phyloP scores from a whole-genome alignment of 2,113 vertebrate species.

The Sprattus sprattus region DNA sequence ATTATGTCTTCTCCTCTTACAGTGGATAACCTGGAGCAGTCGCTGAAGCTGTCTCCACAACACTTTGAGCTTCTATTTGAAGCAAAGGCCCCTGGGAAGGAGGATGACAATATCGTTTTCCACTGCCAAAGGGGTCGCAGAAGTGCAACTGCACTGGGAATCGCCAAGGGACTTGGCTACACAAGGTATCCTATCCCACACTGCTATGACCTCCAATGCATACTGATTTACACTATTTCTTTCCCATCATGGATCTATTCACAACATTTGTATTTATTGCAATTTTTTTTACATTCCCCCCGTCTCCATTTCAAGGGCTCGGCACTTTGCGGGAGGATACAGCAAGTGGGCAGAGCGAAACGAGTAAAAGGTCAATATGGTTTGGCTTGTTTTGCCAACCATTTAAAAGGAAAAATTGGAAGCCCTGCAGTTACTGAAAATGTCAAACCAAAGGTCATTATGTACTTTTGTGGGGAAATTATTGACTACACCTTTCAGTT shows the following conservation, averaged over 20 bases:
- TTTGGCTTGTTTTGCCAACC: neutral
- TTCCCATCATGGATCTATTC: neutral
- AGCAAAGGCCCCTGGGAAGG: constrained; percentile 62
- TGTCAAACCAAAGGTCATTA: neutral
- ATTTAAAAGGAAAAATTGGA: neutral
- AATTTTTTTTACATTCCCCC: neutral
- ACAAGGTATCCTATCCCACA: constrained; percentile 49
- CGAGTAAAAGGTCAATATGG: constrained; percentile 30
- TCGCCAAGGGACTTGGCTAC: constrained; percentile 69
- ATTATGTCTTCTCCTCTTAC: neutral
- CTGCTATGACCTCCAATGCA: neutral
- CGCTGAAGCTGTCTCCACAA: constrained; percentile 68
- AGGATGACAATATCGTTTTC: constrained; percentile 72
- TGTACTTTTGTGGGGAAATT: neutral
- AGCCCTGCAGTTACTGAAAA: neutral
- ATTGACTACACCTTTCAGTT: neutral
- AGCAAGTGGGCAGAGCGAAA: constrained; percentile 60
- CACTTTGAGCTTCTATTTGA: constrained; percentile 65
- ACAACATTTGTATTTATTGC: neutral
- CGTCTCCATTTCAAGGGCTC: constrained; percentile 53
- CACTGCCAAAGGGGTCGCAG: constrained; percentile 73
- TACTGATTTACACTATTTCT: neutral
- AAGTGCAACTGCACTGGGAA: constrained; percentile 64
- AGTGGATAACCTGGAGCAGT: constrained; percentile 71
- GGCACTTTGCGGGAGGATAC: constrained; percentile 69